These are phyloP conservation scores for Slavum lentiscoides DNA, from an alignment of 2,888 invertebrate genomes.

Conservation along the genomic window DNA sequence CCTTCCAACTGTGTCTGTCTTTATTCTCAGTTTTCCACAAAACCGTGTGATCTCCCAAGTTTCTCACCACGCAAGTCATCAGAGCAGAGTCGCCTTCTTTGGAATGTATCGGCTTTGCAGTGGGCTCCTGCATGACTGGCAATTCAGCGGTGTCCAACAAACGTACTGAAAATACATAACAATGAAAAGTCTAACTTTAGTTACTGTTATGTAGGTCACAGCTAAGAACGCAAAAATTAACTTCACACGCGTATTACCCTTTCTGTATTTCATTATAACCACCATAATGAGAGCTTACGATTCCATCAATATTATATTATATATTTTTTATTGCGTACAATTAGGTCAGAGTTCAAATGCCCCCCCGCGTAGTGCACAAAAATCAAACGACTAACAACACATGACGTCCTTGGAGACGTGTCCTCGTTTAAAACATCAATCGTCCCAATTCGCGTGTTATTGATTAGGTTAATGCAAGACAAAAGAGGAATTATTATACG, in stretches of 20 bases:
- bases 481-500: conserved; percentile 31
- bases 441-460: conserved; percentile 28
- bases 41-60: conserved; percentile 73
- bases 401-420: conserved; percentile 32
- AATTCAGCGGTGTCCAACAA: conserved; percentile 27
- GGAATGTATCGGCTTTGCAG: conserved; percentile 64
- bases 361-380: too few species aligned
- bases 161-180: conserved; percentile 33
- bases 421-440: conserved; percentile 19
- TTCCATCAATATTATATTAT: conserved; percentile 7
- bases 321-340: neutral
- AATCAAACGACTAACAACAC: conserved; percentile 19
- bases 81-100: conserved; percentile 77
- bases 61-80: conserved; percentile 77
- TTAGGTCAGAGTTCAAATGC: conserved; percentile 40
- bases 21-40: conserved; percentile 75
- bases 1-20: conserved; percentile 61
- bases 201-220: neutral
- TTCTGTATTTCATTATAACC: neutral
- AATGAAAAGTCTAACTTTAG: neutral
- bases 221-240: neutral
- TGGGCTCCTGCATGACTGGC: conserved; percentile 48
- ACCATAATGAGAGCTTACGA: neutral
- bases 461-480: conserved; percentile 15
- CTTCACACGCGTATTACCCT: neutral